Evolutionary conservation across 2,888 invertebrate species (phyloP).

Genomic region (Zaprionus lineosus): DNA sequence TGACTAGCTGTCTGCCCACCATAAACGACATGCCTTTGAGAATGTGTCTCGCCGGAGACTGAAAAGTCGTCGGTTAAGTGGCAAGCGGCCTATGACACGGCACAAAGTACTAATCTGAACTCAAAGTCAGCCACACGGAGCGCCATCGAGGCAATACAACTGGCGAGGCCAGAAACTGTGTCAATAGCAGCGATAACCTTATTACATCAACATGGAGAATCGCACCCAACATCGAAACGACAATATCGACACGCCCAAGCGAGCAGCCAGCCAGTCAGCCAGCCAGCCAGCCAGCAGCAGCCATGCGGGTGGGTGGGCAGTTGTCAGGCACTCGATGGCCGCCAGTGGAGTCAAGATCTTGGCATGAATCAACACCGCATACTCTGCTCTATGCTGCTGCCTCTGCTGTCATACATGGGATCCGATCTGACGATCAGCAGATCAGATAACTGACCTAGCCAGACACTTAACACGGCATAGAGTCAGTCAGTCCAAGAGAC

Average conservation of each 20-base stretch:
- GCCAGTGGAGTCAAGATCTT: slow-evolving; percentile 47
- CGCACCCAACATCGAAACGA: slow-evolving; percentile 6
- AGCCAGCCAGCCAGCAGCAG: too few relatives aligned
- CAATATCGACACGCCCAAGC: slow-evolving; percentile 37
- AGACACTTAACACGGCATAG: slow-evolving; percentile 20
- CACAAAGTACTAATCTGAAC: slow-evolving; percentile 48
- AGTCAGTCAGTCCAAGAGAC: slow-evolving; percentile 41
- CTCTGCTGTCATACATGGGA: slow-evolving; percentile 7
- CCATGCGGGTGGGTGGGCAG: slow-evolving; percentile 54
- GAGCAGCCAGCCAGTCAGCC: too few relatives aligned
- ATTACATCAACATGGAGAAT: slow-evolving; percentile 55
- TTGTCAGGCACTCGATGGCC: slow-evolving; percentile 7
- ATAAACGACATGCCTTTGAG: slow-evolving; percentile 62
- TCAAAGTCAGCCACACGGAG: slow-evolving; percentile 9
- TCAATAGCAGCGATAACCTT: slow-evolving; percentile 64
- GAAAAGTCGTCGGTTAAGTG: slow-evolving; percentile 33
- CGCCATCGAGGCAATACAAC: slow-evolving; percentile 16
- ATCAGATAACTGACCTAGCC: slow-evolving; percentile 73
- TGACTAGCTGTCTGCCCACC: slow-evolving; percentile 60
- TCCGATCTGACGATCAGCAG: too few relatives aligned
- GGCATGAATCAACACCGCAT: slow-evolving; percentile 62
- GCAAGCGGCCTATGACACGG: slow-evolving; percentile 57
- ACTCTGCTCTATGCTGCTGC: neutral
- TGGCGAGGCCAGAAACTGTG: slow-evolving; percentile 69
- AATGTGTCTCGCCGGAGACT: slow-evolving; percentile 37